Conservation (phyloP, 2,113 vertebrate species). For the Solenodon paradoxus region DNA sequence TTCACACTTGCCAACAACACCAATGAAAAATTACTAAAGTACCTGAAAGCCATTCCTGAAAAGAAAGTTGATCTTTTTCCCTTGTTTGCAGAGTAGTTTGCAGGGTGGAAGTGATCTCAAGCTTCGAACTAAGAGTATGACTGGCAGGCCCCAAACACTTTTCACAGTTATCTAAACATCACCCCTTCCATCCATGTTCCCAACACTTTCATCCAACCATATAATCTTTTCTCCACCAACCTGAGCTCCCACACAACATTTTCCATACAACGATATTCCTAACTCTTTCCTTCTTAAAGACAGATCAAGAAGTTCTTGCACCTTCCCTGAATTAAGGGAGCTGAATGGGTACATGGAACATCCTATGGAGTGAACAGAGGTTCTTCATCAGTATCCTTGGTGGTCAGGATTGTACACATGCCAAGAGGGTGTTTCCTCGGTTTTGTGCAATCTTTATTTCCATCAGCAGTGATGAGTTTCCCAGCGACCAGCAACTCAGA, state of each 20-base stretch:
- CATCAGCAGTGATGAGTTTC: neutral
- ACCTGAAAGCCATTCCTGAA: neutral
- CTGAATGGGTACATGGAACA: neutral
- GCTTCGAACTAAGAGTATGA: neutral
- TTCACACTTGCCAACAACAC: neutral
- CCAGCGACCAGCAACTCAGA: neutral
- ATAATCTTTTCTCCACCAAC: neutral
- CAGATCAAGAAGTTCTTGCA: neutral
- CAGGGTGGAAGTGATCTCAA: neutral
- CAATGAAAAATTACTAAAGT: neutral
- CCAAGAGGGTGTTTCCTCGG: too few species aligned
- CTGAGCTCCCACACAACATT: neutral
- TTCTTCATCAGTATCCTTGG: neutral
- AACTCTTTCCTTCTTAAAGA: neutral
- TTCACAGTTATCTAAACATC: neutral
- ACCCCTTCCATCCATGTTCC: neutral
- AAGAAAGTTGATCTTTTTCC: neutral
- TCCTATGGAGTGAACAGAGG: neutral
- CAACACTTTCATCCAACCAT: neutral
- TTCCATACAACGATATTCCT: too few species aligned
- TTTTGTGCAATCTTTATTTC: neutral
- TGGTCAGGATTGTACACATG: neutral
- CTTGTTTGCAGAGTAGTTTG: neutral
- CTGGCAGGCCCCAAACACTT: neutral
- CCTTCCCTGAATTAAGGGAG: neutral